Base-by-base conservation (phyloP, 2,888 invertebrate species). In the Eupithecia vulgata region DNA sequence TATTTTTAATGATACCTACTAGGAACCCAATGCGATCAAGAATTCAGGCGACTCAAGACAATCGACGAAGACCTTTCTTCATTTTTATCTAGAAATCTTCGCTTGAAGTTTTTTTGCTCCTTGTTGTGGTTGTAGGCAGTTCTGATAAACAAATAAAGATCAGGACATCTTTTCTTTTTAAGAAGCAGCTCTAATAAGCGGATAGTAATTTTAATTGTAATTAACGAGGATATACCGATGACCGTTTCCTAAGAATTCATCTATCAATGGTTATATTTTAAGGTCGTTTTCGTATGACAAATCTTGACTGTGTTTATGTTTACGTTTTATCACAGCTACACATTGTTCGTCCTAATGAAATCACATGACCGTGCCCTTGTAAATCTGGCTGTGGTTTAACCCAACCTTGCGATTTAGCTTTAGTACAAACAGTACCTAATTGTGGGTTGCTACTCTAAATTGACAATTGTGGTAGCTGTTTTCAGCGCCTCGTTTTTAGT, bases 1-100 rank as follows among this genome's bases (percentile, higher is more conserved):
- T 82, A 86, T 84, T 85, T 85, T 83, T 83, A 84, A 86, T 84
- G 81, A 80, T 68, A 73, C 67, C 37, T 34, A 34, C 61, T 61
- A n/a, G 21, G 21, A 71, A 74, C 74, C 74, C 79, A 74, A 75
- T 70, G 42, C 67, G 75, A 81, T 81, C 78, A 81, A 82, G 65
- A 80, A 85, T 83, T 85, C 80, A 82, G 61, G 76, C 35, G 52
- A 72, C 42, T 67, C 75, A 77, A 68, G 76, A 57, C 72, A 76
- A 73, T 76, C 73, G 78, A 79, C 64, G 67, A 75, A 73, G 59
- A 76, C 72, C 73, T 61, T 40, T 65, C 34, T 42, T 65, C 8
- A 65, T 40, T 35, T 65, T 65, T n/a, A 15, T 65, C 40, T 40
- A 40, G 40, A 65, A 65, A 37, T 35, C 37, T 64, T 12, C 17